phyloP scores from a whole-genome alignment of 2,888 invertebrate genomes.

The Caenorhabditis drosophilae region DNA sequence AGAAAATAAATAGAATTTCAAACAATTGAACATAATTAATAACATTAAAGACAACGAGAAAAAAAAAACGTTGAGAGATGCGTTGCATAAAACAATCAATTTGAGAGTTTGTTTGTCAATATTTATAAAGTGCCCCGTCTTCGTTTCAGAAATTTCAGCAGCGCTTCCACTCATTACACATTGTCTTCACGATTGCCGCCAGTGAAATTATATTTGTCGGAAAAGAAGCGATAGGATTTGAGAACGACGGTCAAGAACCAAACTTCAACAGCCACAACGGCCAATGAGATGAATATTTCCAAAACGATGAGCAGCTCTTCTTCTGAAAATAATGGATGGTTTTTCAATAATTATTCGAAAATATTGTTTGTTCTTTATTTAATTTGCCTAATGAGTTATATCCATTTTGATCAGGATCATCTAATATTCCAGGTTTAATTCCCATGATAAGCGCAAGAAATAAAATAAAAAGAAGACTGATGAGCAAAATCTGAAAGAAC shows the following conservation, averaged over 20 bases:
- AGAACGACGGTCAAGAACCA: conserved; percentile 53
- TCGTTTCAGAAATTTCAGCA: neutral
- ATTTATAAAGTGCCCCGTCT: neutral
- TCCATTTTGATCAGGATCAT: conserved; percentile 46
- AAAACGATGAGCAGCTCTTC: conserved; percentile 52
- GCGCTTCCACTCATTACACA: no score
- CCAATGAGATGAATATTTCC: conserved; percentile 50
- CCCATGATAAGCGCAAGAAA: conserved; percentile 53
- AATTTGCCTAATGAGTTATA: conserved; percentile 40
- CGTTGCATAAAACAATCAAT: no score
- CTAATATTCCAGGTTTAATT: conserved; percentile 49
- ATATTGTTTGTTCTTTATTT: neutral
- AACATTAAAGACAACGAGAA: neutral
- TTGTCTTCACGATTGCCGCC: conserved; percentile 52
- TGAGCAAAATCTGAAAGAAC: conserved; percentile 42
- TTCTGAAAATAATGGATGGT: conserved; percentile 28
- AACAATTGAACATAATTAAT: no score
- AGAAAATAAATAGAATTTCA: no score
- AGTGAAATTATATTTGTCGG: conserved; percentile 53
- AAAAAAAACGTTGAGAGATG: neutral
- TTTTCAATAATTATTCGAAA: neutral
- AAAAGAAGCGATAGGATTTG: conserved; percentile 47
- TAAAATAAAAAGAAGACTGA: conserved; percentile 46
- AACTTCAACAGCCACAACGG: conserved; percentile 48
- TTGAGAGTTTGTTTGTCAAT: conserved; percentile 3